Evolutionary conservation across 2,888 invertebrate species (phyloP), one percentile per base, ranked within the genome.

Genomic region (Phytoseiulus persimilis): DNA sequence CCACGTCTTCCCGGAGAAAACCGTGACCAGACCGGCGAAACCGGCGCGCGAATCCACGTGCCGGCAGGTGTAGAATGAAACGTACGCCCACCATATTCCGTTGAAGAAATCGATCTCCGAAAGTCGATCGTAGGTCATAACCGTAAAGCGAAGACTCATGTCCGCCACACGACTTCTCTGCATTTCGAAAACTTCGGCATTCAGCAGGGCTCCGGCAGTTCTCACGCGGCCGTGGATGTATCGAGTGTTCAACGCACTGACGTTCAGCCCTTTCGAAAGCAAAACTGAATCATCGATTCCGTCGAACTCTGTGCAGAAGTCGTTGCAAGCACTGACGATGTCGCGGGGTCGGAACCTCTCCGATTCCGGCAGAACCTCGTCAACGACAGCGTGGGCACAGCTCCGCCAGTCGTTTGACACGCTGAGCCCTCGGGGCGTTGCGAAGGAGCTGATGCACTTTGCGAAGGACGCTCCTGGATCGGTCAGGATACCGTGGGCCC

Each of bases 21-120:
- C 45, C 33, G 28, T 33, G 18, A 87, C 28, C 87, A 87, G 33
- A 45, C 87, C 87, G 6, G 45, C 87, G 33, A 45, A 87, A 32
- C 87, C 87, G n/a, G 87, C 33, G 39, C 87, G 87, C 28, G 32
- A 18, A 5, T 45, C 39, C 1, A 23, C 45, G 0, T 87, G 32
- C 28, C 87, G 87, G 33, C 87, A 87, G 33, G 39, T 87, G 14
- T 87, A 87, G 32, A 87, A 87, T 6, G n/a, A 33, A 23, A 87
- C 39, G 32, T 87, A 39, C 31, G 87, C 32, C 87, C 87, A 87
- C 33, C 39, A 87, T 32, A 87, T 33, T 0, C 31, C 45, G n/a
- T 87, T 87, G 87, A 87, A 45, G 33, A 39, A 87, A 33, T 87
- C 87, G 31, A 87, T 87, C 39, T 87, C 31, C 28, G 87, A 39